A percentile compares a stretch with the other conserved stretches of the same genome.
phyloP scores from a whole-genome alignment of 2,888 invertebrate genomes.

The Cryptus viduatorius region DNA sequence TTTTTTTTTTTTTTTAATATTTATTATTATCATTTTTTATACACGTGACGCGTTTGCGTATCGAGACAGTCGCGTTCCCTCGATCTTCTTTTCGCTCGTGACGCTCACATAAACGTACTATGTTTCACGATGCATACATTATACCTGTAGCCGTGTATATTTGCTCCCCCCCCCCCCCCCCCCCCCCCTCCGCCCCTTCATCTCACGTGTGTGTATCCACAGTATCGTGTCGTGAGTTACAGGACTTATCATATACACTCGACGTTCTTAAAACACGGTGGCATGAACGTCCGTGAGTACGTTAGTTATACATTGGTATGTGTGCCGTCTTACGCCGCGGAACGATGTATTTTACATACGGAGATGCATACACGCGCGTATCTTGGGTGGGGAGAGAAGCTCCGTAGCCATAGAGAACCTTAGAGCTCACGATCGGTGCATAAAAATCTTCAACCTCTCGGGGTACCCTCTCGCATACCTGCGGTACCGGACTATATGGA shows the following conservation, averaged over 20 bases:
- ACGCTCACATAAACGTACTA: constrained; percentile 58
- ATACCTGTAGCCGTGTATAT: constrained; percentile 43
- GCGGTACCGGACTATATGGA: constrained; percentile 36
- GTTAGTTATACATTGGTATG: constrained; percentile 26
- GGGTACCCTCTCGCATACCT: constrained; percentile 50
- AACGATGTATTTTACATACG: constrained; percentile 25
- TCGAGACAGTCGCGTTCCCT: not conserved
- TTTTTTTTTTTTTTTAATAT: not conserved
- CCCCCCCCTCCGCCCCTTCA: not conserved
- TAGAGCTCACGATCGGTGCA: constrained; percentile 52
- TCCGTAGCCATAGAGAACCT: constrained; percentile 38
- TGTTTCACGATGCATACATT: constrained; percentile 57
- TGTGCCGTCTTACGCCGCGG: not conserved
- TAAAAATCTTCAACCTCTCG: constrained; percentile 58
- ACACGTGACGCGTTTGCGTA: constrained; percentile 5
- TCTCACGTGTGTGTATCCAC: constrained; percentile 23
- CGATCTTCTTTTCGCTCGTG: constrained; percentile 42
- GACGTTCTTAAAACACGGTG: constrained; percentile 53
- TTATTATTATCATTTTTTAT: not conserved
- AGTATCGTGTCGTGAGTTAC: constrained; percentile 53
- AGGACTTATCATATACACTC: constrained; percentile 60
- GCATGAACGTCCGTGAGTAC: constrained; percentile 45
- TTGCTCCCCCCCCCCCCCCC: not conserved
- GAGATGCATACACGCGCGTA: not conserved
- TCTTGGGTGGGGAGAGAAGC: constrained; percentile 22